These are phyloP conservation scores for Rhineura floridana DNA, from an alignment of 2,113 vertebrate genomes.

Conservation along the genomic window DNA sequence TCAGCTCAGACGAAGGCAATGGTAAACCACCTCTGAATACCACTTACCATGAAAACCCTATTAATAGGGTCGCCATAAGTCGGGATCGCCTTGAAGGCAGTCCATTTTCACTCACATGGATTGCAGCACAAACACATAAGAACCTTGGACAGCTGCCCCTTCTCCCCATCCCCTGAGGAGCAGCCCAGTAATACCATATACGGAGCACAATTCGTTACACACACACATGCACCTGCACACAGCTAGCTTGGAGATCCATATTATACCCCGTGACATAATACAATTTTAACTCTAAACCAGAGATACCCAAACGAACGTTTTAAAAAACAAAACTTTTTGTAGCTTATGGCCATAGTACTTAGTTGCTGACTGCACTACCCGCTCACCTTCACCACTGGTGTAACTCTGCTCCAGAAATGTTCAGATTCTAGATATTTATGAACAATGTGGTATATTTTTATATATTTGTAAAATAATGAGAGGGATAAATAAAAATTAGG, in stretches of 20 bases:
- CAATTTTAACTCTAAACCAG: neutral
- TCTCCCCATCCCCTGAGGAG: neutral
- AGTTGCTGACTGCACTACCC: neutral
- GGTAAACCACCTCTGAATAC: no score
- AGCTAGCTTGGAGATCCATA: neutral
- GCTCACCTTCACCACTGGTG: neutral
- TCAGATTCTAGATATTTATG: neutral
- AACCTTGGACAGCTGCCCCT: neutral
- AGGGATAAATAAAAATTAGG: neutral
- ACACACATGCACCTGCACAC: no score
- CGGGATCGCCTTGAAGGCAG: no score
- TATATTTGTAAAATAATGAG: neutral
- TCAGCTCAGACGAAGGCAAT: no score
- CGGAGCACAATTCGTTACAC: no score
- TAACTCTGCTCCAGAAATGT: neutral
- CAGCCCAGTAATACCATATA: no score
- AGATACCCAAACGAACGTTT: neutral
- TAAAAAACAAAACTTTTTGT: neutral
- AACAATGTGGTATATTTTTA: neutral
- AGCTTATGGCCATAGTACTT: neutral
- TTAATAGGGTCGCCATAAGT: no score
- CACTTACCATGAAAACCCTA: no score
- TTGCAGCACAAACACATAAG: neutral
- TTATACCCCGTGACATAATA: neutral
- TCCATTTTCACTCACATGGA: no score